These are phyloP conservation scores for Oryzias celebensis DNA, from an alignment of 2,113 vertebrate species.

Conservation along the genomic window DNA sequence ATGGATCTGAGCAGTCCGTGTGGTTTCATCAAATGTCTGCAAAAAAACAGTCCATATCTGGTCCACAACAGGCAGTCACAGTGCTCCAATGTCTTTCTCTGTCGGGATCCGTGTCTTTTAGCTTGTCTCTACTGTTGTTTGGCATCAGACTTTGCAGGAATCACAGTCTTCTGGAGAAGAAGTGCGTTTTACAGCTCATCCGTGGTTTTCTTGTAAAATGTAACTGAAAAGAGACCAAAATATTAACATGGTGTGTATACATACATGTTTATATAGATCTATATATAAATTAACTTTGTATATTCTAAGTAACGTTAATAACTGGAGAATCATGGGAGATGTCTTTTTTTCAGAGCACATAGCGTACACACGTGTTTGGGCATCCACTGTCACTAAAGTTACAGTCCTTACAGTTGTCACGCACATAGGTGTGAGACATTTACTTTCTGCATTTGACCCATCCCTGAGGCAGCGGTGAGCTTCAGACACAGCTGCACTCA, in stretches of 20 bases:
- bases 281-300: no score
- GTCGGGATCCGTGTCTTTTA: slow-evolving; percentile 4
- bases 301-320: no score
- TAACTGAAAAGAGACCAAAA: slow-evolving; percentile 57
- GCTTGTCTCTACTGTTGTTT: slow-evolving; percentile 19
- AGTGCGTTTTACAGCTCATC: slow-evolving; percentile 44
- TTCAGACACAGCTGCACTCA: no score
- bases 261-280: not conserved
- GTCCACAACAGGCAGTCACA: not conserved
- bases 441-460: no score
- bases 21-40: slow-evolving; percentile 5
- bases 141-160: slow-evolving; percentile 25
- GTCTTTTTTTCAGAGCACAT: no score
- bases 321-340: no score
- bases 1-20: slow-evolving; percentile 1
- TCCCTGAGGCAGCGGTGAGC: no score
- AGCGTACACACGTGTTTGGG: no score
- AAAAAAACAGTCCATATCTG: slow-evolving; percentile 1
- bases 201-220: slow-evolving; percentile 69
- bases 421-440: no score
- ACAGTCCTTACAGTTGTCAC: no score
- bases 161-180: slow-evolving; percentile 44
- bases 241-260: not conserved
- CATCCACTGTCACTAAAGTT: no score
- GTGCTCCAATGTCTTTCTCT: not conserved